phyloP scores from a whole-genome alignment of 2,888 invertebrate genomes.

The Platycheirus albimanus region DNA sequence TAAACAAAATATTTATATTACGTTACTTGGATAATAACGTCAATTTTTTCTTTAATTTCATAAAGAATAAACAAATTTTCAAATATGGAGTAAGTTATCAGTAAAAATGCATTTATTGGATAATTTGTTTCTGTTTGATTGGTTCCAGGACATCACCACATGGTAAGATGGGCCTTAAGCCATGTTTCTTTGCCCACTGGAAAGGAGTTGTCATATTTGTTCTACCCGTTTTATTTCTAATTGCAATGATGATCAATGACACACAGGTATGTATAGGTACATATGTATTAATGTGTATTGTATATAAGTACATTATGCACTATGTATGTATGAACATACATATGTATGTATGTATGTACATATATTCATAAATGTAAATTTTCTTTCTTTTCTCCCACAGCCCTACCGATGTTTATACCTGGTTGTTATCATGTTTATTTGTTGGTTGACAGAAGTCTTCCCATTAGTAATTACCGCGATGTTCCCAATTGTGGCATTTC shows the following conservation, averaged over 20 bases:
- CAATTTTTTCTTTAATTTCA: not conserved
- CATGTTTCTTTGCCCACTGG: constrained; percentile 25
- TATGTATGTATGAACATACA: too few species aligned
- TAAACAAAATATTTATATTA: not conserved
- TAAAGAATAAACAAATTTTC: not conserved
- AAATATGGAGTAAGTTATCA: constrained; percentile 11
- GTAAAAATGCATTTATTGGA: not conserved
- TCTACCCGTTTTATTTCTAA: not conserved
- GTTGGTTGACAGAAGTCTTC: constrained; percentile 18
- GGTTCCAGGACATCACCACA: not conserved
- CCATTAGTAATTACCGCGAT: constrained; percentile 37
- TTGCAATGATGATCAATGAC: constrained; percentile 38
- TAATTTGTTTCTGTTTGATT: not conserved
- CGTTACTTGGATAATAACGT: not conserved
- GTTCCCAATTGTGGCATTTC: constrained; percentile 39
- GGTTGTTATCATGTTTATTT: constrained; percentile 27
- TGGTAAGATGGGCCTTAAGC: not conserved
- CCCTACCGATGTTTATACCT: constrained; percentile 28
- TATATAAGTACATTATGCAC: too few species aligned
- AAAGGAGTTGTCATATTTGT: constrained; percentile 1
- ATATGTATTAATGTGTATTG: too few species aligned
- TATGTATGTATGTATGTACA: not conserved
- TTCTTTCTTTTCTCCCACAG: constrained; percentile 8
- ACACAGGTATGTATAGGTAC: too few species aligned
- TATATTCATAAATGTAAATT: not conserved